phyloP scores from a whole-genome alignment of 1,140 invertebrate species.

The Octopus sinensis region DNA sequence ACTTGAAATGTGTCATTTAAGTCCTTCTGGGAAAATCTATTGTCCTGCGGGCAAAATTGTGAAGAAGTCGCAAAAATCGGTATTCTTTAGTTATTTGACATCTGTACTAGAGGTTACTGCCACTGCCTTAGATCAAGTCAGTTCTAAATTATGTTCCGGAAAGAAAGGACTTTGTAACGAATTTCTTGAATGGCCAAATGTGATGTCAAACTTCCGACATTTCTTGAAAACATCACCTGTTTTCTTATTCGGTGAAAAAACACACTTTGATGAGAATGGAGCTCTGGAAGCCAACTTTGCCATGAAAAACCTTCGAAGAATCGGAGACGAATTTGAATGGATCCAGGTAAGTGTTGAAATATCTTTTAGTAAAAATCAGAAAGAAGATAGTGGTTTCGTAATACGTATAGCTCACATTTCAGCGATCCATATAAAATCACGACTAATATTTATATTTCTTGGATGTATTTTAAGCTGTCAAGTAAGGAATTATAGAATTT shows the following conservation, averaged over 20 bases:
- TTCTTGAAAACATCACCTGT: background rate
- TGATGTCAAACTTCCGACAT: background rate
- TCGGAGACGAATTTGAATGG: background rate
- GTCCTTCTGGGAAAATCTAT: constrained; percentile 7
- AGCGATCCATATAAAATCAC: too few relatives aligned
- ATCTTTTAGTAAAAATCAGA: too few relatives aligned
- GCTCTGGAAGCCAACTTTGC: background rate
- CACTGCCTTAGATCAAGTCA: background rate
- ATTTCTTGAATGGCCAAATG: background rate
- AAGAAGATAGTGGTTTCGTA: too few relatives aligned
- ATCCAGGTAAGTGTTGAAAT: background rate
- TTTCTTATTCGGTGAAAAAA: background rate
- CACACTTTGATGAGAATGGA: background rate
- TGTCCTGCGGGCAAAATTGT: background rate
- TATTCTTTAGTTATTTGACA: background rate
- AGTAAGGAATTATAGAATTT: too few relatives aligned
- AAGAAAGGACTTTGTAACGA: background rate
- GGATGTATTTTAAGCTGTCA: too few relatives aligned
- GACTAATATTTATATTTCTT: too few relatives aligned
- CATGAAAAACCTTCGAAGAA: background rate
- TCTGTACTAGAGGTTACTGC: background rate
- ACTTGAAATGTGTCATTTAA: constrained; percentile 7
- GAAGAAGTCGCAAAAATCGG: background rate
- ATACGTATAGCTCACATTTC: too few relatives aligned
- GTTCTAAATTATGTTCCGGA: background rate